Conservation (phyloP, 2,888 invertebrate species). For the Luffia ferchaultella region DNA sequence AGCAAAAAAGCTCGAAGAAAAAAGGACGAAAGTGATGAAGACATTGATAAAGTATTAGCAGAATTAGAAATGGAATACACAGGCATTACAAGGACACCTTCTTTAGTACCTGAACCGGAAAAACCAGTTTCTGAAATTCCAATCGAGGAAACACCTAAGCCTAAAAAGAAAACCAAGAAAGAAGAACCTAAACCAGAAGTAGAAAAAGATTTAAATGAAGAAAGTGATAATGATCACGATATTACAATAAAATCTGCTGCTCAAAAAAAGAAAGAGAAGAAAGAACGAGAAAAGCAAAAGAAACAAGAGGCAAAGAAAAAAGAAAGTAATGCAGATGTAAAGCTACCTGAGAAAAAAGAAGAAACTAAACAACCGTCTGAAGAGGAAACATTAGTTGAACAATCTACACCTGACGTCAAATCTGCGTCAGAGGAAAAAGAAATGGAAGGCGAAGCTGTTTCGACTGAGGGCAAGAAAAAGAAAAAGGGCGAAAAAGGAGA, state of each 20-base stretch:
- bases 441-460: constrained; percentile 9
- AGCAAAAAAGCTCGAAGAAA: constrained; percentile 77
- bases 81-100: constrained; percentile 64
- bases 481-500: constrained; percentile 59
- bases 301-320: constrained; percentile 73
- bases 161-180: constrained; percentile 46
- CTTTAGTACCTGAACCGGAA: constrained; percentile 44
- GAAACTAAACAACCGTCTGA: constrained; percentile 43
- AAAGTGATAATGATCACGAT: constrained; percentile 63
- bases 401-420: constrained; percentile 30
- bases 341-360: constrained; percentile 31
- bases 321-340: constrained; percentile 28
- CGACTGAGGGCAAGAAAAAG: constrained; percentile 33
- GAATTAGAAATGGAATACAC: constrained; percentile 84
- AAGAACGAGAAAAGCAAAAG: constrained; percentile 81
- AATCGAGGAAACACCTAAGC: constrained; percentile 41
- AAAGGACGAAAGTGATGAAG: constrained; percentile 81
- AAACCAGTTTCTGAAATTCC: constrained; percentile 10
- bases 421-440: constrained; percentile 14
- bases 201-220: constrained; percentile 43
- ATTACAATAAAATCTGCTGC: constrained; percentile 80
- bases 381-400: constrained; percentile 36
- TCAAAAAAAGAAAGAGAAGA: constrained; percentile 90
- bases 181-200: constrained; percentile 34
- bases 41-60: constrained; percentile 83